Base-by-base conservation (phyloP, 2,113 vertebrate genomes). In the Caranx ignobilis region DNA sequence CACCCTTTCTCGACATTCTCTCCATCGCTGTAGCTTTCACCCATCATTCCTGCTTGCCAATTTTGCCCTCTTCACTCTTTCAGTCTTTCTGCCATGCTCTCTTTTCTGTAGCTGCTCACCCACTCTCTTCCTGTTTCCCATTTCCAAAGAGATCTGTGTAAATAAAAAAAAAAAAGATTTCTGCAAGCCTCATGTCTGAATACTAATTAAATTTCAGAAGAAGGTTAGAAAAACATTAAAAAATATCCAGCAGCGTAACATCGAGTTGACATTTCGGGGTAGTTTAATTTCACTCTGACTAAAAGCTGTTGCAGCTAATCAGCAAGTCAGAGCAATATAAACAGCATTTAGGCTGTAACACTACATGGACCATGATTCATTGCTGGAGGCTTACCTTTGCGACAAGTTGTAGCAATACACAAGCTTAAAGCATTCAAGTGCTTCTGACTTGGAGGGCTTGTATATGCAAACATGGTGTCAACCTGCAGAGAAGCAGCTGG, bases 41-140 rank as follows among this genome's bases (percentile, higher is more conserved):
- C 69, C 52, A 65, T 83, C 77, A 65, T 60, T 85, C 74, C 61
- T 59, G 65, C 79, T 59, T 45, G 31, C 71, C 84, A 83, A 72
- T 88, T 77, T 86, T 83, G 79, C 89, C 90, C 86, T 88, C 79
- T 82, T 41, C 77, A 69, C 81, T 77, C 75, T 75, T 50, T 66
- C 32, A 55, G 57, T 65, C 50, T 78, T 52, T 81, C 50, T 59
- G 16, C 61, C 13, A 35, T 3, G 16, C 71, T 50, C 71, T 66
- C 15, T 56, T 81, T 66, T 79, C 73, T 84, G 73, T 50, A 50
- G 64, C 69, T 54, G 18, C 50, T 90, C 71, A 75, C 43, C 78
- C 76, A 57, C 81, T 81, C 64, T 50, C 65, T 56, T 73, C 34
- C 56, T 47, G 52, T 59, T 75, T 81, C 12, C 55, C 47, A 57